Evolutionary conservation across 2,113 vertebrate genomes (phyloP), one percentile per base, ranked within the genome.

Genomic region (Proteles cristata): DNA sequence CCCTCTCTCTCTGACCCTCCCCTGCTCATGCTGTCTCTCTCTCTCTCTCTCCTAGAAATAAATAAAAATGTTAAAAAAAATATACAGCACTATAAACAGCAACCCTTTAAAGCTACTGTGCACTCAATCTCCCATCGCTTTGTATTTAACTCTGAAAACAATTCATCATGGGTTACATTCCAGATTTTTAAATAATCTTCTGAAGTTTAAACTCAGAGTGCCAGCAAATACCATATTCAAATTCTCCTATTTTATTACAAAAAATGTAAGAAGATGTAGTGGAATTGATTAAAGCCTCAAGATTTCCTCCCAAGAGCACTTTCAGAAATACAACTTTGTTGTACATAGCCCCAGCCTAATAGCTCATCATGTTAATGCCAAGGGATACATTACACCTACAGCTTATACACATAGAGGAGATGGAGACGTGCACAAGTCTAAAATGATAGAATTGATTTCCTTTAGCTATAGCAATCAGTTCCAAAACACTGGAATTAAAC

Each of bases 271-370:
- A 84, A 63, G 23, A 6, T 58, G 16, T 83, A 33, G 19, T 63
- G 43, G 63, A 74, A 92, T 45, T 96, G 88, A 87, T 81, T 90
- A 73, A 88, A 94, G 16, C 4, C 26, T 45, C 58, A 33, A 8
- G 74, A 90, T 94, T 82, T 80, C 69, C 74, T 96, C 87, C 26
- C 26, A 66, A 71, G 83, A 39, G 31, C 63, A n/a, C 26, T 87
- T 88, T 93, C 39, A 96, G 73, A 93, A 93, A 88, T 74, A 39
- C 19, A 45, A 87, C 73, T 76, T 87, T 97, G 55, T 50, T 76
- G 43, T 69, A 58, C 23, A 76, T 23, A 6, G 39, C 88, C 31
- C 58, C 58, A 61, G 39, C 11, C 58, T 69, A 90, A 97, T 94
- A 89, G 88, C 35, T 94, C 66, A 63, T 91, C 88, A 15, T 69